A percentile compares a stretch with the other conserved stretches of the same genome.
phyloP scores from a whole-genome alignment of 53 echinoderm and acorn worm species.

The Hippasteria phrygiana region DNA sequence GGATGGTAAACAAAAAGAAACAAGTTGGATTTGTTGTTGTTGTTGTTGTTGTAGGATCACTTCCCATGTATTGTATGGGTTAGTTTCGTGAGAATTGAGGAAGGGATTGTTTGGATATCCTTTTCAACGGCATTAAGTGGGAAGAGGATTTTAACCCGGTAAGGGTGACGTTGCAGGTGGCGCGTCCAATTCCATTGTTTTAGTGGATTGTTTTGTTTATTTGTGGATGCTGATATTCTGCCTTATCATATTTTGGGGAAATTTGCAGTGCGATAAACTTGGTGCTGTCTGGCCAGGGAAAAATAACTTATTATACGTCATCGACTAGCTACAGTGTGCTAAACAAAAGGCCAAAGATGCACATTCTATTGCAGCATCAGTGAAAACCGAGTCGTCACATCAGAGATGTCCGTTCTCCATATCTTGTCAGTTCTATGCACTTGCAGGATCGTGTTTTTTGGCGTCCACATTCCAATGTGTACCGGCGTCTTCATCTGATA shows the following conservation, averaged over 20 bases:
- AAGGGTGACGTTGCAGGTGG: not conserved
- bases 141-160: too few species aligned
- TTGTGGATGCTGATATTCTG: not conserved
- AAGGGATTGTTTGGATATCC: too few species aligned
- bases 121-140: too few species aligned
- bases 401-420: too few species aligned
- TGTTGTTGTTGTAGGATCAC: not conserved
- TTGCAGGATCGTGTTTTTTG: not conserved
- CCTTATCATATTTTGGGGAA: not conserved
- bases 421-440: too few species aligned
- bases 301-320: not conserved
- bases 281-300: not conserved
- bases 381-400: too few species aligned
- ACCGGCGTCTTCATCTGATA: conserved; percentile 4
- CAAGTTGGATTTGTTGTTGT: not conserved
- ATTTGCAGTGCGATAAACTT: not conserved
- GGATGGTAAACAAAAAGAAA: not conserved
- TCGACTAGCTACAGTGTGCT: not conserved
- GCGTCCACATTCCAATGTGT: conserved; percentile 16
- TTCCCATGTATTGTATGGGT: too few species aligned
- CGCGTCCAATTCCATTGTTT: not conserved
- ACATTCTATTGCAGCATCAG: too few species aligned
- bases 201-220: not conserved
- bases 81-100: too few species aligned
- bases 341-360: too few species aligned